Conservation (phyloP, 2,888 invertebrate genomes). For the Latheticus oryzae region DNA sequence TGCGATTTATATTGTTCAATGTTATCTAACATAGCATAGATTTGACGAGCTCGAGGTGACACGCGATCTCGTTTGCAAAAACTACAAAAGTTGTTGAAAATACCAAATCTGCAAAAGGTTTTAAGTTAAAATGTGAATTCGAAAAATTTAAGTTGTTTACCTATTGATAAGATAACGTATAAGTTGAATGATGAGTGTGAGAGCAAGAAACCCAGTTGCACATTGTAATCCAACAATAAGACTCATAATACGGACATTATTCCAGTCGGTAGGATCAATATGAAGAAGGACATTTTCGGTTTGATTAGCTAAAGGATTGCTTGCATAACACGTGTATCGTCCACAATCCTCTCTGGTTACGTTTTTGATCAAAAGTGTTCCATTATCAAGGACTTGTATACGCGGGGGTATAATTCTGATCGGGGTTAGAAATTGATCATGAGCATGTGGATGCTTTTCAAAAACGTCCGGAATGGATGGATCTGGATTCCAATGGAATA, state of each 20-base stretch:
- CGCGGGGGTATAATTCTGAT: slow-evolving; percentile 66
- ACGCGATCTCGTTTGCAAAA: slow-evolving; percentile 78
- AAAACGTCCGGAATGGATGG: slow-evolving; percentile 74
- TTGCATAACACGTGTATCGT: slow-evolving; percentile 85
- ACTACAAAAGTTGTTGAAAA: slow-evolving; percentile 78
- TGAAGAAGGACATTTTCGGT: slow-evolving; percentile 81
- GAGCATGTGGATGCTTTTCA: slow-evolving; percentile 74
- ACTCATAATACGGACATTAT: slow-evolving; percentile 85
- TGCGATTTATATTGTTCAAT: slow-evolving; percentile 91
- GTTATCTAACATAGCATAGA: slow-evolving; percentile 89
- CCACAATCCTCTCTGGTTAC: slow-evolving; percentile 86
- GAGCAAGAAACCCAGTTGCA: slow-evolving; percentile 81
- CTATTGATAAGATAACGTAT: slow-evolving; percentile 77
- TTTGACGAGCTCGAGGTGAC: slow-evolving; percentile 84
- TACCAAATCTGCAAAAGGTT: slow-evolving; percentile 73
- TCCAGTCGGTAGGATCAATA: slow-evolving; percentile 88
- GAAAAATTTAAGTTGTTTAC: too few species aligned
- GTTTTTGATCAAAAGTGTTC: slow-evolving; percentile 60
- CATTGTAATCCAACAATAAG: slow-evolving; percentile 84
- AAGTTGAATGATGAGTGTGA: slow-evolving; percentile 84
- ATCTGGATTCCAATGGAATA: slow-evolving; percentile 84
- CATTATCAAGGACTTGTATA: slow-evolving; percentile 73
- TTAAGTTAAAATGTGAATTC: slow-evolving; percentile 8
- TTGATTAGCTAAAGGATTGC: slow-evolving; percentile 84
- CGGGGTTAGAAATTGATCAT: slow-evolving; percentile 68